A percentile compares a stretch with the other conserved stretches of the same genome.
These are phyloP conservation scores for Seriola rivoliana DNA, from an alignment of 2,113 vertebrate genomes.

Conservation along the genomic window DNA sequence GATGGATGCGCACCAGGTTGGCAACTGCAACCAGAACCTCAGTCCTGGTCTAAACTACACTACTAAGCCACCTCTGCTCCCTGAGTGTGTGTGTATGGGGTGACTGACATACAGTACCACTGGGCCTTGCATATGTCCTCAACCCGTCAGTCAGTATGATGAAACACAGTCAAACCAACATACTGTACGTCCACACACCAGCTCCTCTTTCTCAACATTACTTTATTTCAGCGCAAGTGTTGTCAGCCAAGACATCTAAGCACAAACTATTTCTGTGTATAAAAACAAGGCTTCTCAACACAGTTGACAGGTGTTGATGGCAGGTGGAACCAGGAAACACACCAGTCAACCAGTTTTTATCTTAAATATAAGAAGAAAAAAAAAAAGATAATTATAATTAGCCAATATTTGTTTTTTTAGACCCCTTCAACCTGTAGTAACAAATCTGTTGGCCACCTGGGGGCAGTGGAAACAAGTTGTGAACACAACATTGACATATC, in stretches of 20 bases:
- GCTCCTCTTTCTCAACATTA: constrained; percentile 37
- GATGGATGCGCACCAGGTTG: constrained; percentile 60
- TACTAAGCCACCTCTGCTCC: constrained; percentile 9
- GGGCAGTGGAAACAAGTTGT: too few relatives aligned
- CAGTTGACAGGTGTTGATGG: neutral
- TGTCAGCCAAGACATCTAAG: constrained; percentile 13
- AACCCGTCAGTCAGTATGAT: constrained; percentile 58
- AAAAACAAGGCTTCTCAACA: neutral
- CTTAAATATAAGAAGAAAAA: too few relatives aligned
- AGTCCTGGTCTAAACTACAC: constrained; percentile 60
- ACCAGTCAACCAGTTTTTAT: too few relatives aligned
- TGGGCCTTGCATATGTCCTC: constrained; percentile 41
- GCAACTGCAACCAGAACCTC: constrained; percentile 73
- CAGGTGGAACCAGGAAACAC: too few relatives aligned
- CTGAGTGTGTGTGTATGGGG: constrained; percentile 13
- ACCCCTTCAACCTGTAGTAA: neutral
- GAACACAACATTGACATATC: too few relatives aligned
- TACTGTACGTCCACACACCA: neutral
- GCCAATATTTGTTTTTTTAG: too few relatives aligned
- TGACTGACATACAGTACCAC: constrained; percentile 37
- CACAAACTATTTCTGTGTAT: constrained; percentile 16
- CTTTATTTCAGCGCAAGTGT: constrained; percentile 23
- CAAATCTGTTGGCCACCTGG: too few relatives aligned
- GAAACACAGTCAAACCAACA: constrained; percentile 41
- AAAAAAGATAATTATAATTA: too few relatives aligned